Evolutionary conservation across 2,113 vertebrate species (phyloP).

Genomic region (Sapayoa aenigma): DNA sequence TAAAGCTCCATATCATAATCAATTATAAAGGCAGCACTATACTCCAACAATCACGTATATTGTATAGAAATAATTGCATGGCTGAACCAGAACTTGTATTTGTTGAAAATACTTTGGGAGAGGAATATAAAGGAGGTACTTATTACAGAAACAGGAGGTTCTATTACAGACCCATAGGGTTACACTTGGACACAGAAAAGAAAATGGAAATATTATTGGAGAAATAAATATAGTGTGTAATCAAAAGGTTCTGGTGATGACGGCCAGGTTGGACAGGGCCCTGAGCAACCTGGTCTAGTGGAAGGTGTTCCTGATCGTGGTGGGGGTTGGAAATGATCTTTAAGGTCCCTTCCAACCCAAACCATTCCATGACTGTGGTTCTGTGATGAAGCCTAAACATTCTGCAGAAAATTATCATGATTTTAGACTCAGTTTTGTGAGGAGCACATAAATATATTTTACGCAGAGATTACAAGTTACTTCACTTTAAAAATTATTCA

Average conservation of each 20-base stretch:
- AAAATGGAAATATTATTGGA: background rate
- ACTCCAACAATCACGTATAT: background rate
- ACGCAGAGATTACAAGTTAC: background rate
- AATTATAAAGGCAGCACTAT: background rate
- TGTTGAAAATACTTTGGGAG: background rate
- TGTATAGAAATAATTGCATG: background rate
- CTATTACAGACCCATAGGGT: background rate
- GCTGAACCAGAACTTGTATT: background rate
- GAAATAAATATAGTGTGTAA: background rate
- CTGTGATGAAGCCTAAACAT: background rate
- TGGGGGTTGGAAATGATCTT: background rate
- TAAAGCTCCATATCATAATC: background rate
- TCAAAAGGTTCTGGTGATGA: background rate
- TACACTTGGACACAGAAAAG: background rate
- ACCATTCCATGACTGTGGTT: background rate
- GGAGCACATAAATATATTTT: background rate
- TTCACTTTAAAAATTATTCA: background rate
- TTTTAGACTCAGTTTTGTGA: background rate
- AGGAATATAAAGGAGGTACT: slow-evolving; percentile 13
- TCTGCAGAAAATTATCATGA: background rate
- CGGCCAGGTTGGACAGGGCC: background rate
- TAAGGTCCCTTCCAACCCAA: background rate
- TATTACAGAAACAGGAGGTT: slow-evolving; percentile 12
- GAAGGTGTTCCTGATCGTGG: background rate
- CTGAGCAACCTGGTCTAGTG: background rate